Conservation (phyloP, 2,797 vertebrate genomes). For the Megalops cyprinoides region DNA sequence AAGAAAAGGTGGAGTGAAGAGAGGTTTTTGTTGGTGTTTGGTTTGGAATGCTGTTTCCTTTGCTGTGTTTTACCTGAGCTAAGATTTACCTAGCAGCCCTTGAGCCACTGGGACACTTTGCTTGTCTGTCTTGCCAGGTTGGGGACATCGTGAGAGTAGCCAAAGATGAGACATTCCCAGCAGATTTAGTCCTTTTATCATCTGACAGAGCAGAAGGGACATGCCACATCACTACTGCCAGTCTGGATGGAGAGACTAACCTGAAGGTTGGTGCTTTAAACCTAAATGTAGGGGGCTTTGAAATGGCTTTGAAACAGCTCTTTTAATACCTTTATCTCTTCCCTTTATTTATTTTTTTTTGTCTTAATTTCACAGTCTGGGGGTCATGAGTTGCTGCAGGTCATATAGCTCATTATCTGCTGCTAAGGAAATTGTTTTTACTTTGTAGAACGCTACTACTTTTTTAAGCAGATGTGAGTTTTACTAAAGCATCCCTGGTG, state of each 20-base stretch:
- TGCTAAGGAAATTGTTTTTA: not conserved
- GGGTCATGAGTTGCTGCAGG: not conserved
- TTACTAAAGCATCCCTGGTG: no score
- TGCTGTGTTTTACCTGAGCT: no score
- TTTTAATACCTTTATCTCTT: not conserved
- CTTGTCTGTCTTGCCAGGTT: constrained; percentile 71
- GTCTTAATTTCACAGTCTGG: not conserved
- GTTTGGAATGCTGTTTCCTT: no score
- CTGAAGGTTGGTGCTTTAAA: constrained; percentile 81
- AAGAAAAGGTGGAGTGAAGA: no score
- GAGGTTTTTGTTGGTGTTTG: no score
- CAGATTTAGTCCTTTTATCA: constrained; percentile 90
- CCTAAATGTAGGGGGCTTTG: no score
- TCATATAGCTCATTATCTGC: not conserved
- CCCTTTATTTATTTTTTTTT: not conserved
- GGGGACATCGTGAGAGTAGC: constrained; percentile 97
- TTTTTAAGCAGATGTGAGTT: no score
- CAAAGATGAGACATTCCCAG: constrained; percentile 98
- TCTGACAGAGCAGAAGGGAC: constrained; percentile 90
- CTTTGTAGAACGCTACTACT: no score
- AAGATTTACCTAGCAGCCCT: no score
- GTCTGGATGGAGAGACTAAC: constrained; percentile 97
- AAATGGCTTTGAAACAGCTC: not conserved
- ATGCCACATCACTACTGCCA: constrained; percentile 95
- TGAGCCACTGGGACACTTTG: not conserved